Percentiles rank a stretch among this genome's conserved stretches.
phyloP scores from a whole-genome alignment of 2,888 invertebrate species.

The Biston betularia region DNA sequence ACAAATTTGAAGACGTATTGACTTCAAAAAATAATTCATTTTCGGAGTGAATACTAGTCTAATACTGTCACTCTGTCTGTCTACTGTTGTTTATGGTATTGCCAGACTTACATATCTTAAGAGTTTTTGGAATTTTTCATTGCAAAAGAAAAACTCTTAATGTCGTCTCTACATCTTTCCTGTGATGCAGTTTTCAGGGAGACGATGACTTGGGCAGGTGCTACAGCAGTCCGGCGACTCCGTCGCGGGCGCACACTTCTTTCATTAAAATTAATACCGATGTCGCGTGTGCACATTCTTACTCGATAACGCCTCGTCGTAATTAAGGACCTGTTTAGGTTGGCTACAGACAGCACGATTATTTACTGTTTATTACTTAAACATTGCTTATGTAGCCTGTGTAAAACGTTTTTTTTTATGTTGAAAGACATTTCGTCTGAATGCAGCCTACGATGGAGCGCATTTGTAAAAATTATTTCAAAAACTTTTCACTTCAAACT shows the following conservation, averaged over 20 bases:
- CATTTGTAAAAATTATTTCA: too few relatives aligned
- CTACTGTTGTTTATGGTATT: too few relatives aligned
- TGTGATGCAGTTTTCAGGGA: conserved; percentile 71
- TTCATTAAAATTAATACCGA: conserved; percentile 86
- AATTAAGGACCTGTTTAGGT: conserved; percentile 80
- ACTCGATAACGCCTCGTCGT: conserved; percentile 84
- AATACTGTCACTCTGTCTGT: too few relatives aligned
- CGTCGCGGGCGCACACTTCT: conserved; percentile 82
- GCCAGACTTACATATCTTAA: background rate
- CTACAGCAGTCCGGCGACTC: conserved; percentile 49
- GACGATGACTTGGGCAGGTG: conserved; percentile 78
- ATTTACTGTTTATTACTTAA: background rate
- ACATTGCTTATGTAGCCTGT: background rate
- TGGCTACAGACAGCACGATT: conserved; percentile 58
- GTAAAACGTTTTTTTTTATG: background rate
- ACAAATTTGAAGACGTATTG: too few relatives aligned
- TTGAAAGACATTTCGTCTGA: background rate
- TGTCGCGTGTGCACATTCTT: conserved; percentile 86
- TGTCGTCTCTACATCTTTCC: conserved; percentile 23
- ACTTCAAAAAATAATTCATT: too few relatives aligned
- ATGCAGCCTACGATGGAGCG: background rate
- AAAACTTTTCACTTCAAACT: too few relatives aligned
- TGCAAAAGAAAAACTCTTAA: background rate
- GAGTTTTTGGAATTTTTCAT: background rate
- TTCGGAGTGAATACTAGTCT: too few relatives aligned